A percentile compares a stretch with the other conserved stretches of the same genome.
phyloP scores from a whole-genome alignment of 2,113 vertebrate genomes.

The Cyanoramphus novaezelandiae region DNA sequence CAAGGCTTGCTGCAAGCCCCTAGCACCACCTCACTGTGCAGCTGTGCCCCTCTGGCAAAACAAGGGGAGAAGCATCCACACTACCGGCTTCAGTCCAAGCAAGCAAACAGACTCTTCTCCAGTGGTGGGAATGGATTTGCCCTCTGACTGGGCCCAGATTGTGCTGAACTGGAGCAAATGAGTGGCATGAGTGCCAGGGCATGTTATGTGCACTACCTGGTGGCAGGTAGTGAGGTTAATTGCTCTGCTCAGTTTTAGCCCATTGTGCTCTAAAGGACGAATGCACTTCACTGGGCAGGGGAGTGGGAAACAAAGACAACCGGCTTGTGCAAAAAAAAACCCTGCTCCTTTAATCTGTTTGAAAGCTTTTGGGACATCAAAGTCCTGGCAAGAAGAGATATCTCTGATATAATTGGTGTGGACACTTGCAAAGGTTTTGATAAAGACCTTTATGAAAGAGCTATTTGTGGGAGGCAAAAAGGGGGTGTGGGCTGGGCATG shows the following conservation, averaged over 20 bases:
- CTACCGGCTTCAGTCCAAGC: accelerated
- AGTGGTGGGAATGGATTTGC: accelerated
- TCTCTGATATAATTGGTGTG: neutral
- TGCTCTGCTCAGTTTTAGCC: neutral
- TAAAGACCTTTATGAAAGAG: neutral
- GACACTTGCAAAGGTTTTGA: neutral
- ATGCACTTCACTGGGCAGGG: accelerated
- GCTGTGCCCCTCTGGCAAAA: accelerated
- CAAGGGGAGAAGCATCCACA: accelerated
- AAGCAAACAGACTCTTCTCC: neutral
- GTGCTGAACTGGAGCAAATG: neutral
- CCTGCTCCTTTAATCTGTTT: neutral
- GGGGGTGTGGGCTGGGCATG: neutral
- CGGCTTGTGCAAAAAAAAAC: neutral
- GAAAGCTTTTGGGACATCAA: conserved; percentile 15
- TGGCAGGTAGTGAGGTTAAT: neutral
- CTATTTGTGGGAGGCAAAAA: neutral
- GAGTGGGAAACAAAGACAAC: accelerated
- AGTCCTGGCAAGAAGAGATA: neutral
- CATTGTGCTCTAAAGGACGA: neutral
- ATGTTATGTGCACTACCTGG: accelerated
- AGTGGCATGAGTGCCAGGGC: neutral
- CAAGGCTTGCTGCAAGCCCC: accelerated
- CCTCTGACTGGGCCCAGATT: accelerated
- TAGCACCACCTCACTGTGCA: neutral